These are phyloP conservation scores for Muntiacus reevesi DNA, from an alignment of 2,113 vertebrate genomes.

Conservation along the genomic window DNA sequence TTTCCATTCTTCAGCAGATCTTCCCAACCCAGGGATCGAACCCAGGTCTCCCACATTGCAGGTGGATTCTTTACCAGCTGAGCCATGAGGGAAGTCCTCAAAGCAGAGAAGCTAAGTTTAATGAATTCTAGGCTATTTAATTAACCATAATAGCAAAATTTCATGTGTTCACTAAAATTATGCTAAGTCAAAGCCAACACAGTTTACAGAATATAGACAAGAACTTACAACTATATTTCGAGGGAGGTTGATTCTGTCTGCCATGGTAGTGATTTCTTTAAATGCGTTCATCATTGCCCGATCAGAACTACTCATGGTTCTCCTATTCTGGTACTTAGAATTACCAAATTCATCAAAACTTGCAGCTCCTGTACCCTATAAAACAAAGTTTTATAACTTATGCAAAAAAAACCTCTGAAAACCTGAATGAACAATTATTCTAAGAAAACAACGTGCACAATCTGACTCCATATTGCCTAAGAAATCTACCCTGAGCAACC, in stretches of 20 bases:
- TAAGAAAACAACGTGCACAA: background rate
- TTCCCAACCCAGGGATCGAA: background rate
- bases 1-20: background rate
- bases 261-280: constrained; percentile 98
- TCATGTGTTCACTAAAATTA: constrained; percentile 80
- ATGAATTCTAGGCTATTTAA: constrained; percentile 81
- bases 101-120: constrained; percentile 79
- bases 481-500: background rate
- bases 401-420: background rate
- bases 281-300: constrained; percentile 99
- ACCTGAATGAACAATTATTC: background rate
- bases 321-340: constrained; percentile 97
- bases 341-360: constrained; percentile 99
- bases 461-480: background rate
- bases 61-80: background rate
- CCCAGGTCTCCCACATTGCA: background rate
- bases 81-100: constrained; percentile 43
- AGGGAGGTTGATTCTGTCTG: constrained; percentile 98
- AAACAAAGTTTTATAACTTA: constrained; percentile 10
- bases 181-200: constrained; percentile 72
- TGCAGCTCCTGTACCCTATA: constrained; percentile 95
- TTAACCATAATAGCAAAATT: constrained; percentile 82
- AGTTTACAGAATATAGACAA: constrained; percentile 61
- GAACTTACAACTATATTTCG: constrained; percentile 96
- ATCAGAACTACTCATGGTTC: constrained; percentile 98